phyloP scores from a whole-genome alignment of 2,888 invertebrate species.

The Nezara viridula region DNA sequence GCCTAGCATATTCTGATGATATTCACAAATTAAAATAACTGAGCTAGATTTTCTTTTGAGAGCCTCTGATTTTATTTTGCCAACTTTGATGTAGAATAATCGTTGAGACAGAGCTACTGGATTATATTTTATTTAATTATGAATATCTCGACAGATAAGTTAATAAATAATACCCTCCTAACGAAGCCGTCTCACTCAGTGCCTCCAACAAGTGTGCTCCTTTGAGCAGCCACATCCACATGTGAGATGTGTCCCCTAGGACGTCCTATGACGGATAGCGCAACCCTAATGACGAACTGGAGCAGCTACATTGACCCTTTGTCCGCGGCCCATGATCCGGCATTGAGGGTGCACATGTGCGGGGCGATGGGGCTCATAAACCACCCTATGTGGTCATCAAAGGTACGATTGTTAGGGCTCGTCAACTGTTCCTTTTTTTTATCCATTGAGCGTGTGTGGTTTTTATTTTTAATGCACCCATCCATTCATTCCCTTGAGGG shows the following conservation, averaged over 20 bases:
- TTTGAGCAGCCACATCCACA: neutral
- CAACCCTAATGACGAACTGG: constrained; percentile 32
- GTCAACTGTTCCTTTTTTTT: constrained; percentile 43
- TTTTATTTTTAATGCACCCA: neutral
- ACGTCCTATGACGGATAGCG: neutral
- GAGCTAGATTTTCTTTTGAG: no score
- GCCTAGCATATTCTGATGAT: no score
- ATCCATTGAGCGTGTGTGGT: neutral
- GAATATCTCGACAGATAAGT: no score
- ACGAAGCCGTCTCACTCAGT: neutral
- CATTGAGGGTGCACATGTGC: constrained; percentile 28
- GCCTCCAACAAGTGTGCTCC: neutral
- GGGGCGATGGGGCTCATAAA: neutral
- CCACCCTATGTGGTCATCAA: constrained; percentile 43
- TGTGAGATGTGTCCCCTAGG: neutral
- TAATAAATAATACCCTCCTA: no score
- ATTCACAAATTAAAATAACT: no score
- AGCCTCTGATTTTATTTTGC: no score
- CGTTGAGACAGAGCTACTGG: no score
- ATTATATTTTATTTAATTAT: no score
- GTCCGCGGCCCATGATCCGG: constrained; percentile 33
- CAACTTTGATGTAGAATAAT: no score
- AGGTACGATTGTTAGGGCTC: neutral
- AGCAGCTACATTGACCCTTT: neutral
- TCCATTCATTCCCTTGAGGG: neutral